Percentiles rank a stretch among this genome's conserved stretches.
phyloP scores from a whole-genome alignment of 2,113 vertebrate genomes.

The Rhinolophus sinicus region DNA sequence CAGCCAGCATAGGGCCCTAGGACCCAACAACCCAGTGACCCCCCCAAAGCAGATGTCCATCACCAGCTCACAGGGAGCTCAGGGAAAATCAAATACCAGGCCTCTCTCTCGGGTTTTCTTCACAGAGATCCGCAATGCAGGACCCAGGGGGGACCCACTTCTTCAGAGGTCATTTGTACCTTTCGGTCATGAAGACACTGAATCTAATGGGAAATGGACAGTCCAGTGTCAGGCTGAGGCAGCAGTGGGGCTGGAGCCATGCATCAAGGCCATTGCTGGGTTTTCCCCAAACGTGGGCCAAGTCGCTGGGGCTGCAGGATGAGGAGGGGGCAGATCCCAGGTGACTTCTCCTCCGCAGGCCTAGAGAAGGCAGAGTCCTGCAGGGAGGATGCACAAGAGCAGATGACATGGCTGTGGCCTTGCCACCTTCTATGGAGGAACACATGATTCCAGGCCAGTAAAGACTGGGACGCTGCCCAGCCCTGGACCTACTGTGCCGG shows the following conservation, averaged over 20 bases:
- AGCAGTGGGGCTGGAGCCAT: background rate
- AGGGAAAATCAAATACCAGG: background rate
- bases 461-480: background rate
- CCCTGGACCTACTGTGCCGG: rapidly evolving
- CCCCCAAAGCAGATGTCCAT: background rate
- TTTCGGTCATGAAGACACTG: rapidly evolving
- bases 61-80: rapidly evolving
- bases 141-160: rapidly evolving
- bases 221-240: background rate
- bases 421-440: background rate
- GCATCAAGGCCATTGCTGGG: rapidly evolving
- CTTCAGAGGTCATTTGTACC: background rate
- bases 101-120: background rate
- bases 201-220: background rate
- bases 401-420: background rate
- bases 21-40: background rate
- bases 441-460: background rate
- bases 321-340: background rate
- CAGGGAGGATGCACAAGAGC: background rate
- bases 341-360: background rate
- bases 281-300: rapidly evolving
- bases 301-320: background rate
- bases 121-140: rapidly evolving
- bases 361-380: background rate
- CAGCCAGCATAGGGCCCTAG: no score